Percentiles rank a stretch among this genome's conserved stretches.
phyloP scores from a whole-genome alignment of 2,113 vertebrate species.

The Sprattus sprattus region DNA sequence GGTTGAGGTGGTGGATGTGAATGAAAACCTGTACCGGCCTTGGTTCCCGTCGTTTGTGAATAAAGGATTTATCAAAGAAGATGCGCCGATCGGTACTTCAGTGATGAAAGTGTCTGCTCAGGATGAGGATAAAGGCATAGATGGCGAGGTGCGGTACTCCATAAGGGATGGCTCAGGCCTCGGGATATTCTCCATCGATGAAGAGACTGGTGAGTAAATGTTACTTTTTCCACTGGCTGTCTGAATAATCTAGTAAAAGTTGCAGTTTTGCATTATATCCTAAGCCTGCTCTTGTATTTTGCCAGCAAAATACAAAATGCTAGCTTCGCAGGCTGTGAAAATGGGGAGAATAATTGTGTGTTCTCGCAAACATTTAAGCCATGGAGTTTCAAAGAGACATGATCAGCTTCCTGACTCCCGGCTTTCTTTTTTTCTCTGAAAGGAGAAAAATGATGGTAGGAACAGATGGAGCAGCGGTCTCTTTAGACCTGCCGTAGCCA shows the following conservation, averaged over 20 bases:
- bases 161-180: slow-evolving; percentile 93
- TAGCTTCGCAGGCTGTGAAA: background rate
- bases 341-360: background rate
- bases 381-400: background rate
- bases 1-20: slow-evolving; percentile 91
- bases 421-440: slow-evolving; percentile 43
- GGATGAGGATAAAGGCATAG: slow-evolving; percentile 86
- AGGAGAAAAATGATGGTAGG: slow-evolving; percentile 48
- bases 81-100: slow-evolving; percentile 79
- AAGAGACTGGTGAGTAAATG: slow-evolving; percentile 86
- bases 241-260: background rate
- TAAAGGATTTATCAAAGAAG: slow-evolving; percentile 89
- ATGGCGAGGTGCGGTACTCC: slow-evolving; percentile 91
- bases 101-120: slow-evolving; percentile 87
- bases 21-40: slow-evolving; percentile 89
- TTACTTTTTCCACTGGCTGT: background rate
- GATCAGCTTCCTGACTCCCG: slow-evolving; percentile 54
- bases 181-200: slow-evolving; percentile 90
- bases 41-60: slow-evolving; percentile 85
- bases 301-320: background rate
- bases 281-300: background rate
- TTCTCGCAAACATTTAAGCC: background rate
- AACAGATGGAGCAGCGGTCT: slow-evolving; percentile 70
- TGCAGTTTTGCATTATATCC: no score
- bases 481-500: slow-evolving; percentile 59